Conservation (phyloP, 2,888 invertebrate species). For the Lasioglossum figueresi region DNA sequence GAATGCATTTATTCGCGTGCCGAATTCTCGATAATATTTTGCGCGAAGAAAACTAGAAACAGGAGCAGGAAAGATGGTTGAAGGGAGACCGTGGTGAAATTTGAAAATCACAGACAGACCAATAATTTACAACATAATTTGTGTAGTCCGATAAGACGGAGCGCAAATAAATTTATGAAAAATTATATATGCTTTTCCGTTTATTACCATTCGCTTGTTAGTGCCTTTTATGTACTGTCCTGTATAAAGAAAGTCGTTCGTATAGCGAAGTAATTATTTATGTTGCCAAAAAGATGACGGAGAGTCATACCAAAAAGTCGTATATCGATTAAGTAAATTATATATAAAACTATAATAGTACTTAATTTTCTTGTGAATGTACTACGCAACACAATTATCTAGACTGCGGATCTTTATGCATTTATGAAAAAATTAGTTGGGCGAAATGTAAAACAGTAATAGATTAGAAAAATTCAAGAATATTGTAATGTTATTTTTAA, state of each 20-base stretch:
- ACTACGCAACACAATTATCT: not conserved
- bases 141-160: slow-evolving; percentile 75
- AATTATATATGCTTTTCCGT: slow-evolving; percentile 31
- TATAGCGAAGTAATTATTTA: not conserved
- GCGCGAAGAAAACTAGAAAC: slow-evolving; percentile 5
- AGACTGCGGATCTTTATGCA: no score
- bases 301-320: not conserved
- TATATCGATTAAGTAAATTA: not conserved
- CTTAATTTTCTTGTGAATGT: not conserved
- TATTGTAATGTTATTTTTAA: no score
- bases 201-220: not conserved
- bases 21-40: slow-evolving; percentile 21
- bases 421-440: no score
- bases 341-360: not conserved
- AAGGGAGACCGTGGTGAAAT: slow-evolving; percentile 29
- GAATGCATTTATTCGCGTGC: slow-evolving; percentile 27
- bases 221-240: not conserved
- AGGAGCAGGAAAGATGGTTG: not conserved
- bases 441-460: no score
- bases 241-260: not conserved
- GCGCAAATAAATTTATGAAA: slow-evolving; percentile 75
- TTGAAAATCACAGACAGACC: slow-evolving; percentile 73
- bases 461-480: no score
- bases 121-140: slow-evolving; percentile 78
- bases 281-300: not conserved